phyloP scores from a whole-genome alignment of 2,113 vertebrate genomes.

The Bujurquina vittata region DNA sequence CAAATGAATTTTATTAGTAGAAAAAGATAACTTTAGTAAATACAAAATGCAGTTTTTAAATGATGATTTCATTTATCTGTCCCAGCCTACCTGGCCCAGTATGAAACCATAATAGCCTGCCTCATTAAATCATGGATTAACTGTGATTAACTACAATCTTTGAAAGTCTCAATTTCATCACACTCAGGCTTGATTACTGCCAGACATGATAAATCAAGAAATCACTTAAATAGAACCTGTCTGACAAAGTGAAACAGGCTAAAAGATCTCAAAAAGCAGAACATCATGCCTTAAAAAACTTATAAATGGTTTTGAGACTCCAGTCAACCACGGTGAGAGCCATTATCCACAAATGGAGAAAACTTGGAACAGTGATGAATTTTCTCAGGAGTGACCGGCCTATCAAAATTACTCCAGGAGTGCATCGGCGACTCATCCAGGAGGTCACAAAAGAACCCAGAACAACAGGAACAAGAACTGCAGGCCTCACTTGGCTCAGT shows the following conservation, averaged over 20 bases:
- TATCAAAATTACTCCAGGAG: background rate
- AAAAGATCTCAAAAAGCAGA: fast-evolving
- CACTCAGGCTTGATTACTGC: background rate
- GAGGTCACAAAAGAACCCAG: background rate
- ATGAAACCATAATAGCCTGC: background rate
- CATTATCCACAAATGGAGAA: background rate
- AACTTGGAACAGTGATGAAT: background rate
- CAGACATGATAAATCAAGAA: background rate
- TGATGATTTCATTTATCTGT: background rate
- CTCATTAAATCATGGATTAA: background rate
- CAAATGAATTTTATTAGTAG: background rate
- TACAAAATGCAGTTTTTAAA: background rate
- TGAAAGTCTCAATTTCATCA: background rate
- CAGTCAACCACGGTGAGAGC: background rate
- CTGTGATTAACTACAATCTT: background rate
- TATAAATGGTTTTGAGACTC: background rate
- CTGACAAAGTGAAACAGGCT: fast-evolving
- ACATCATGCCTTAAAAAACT: background rate
- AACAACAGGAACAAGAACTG: background rate
- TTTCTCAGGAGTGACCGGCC: background rate
- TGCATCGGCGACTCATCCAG: background rate
- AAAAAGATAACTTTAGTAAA: background rate
- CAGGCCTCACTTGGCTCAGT: background rate
- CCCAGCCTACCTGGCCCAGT: background rate
- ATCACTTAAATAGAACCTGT: background rate